phyloP scores from a whole-genome alignment of 2,113 vertebrate genomes.

The Leptobrachium leishanense region DNA sequence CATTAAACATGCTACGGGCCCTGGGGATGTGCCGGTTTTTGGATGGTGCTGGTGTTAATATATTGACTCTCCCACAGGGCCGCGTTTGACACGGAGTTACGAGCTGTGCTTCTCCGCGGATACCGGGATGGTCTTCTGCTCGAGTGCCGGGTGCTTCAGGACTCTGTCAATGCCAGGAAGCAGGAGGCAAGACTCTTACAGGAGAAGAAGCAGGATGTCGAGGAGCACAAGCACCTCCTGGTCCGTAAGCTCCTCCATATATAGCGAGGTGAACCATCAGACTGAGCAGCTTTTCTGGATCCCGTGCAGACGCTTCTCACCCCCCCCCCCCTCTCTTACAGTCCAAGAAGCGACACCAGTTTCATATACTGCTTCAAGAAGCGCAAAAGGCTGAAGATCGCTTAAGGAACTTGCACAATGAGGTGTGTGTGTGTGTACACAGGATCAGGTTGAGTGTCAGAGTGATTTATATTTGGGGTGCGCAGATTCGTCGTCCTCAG shows the following conservation, averaged over 20 bases:
- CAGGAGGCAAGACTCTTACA: conserved; percentile 68
- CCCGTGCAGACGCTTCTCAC: too few species aligned
- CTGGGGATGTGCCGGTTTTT: too few species aligned
- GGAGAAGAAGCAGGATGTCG: conserved; percentile 73
- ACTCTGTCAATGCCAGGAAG: conserved; percentile 59
- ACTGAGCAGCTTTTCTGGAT: too few species aligned
- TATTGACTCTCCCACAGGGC: conserved; percentile 58
- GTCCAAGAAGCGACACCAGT: conserved; percentile 70
- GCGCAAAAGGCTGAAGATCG: conserved; percentile 68
- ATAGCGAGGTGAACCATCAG: background rate
- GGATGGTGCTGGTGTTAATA: too few species aligned
- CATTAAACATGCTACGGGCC: too few species aligned
- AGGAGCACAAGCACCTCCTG: conserved; percentile 72
- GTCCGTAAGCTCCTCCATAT: conserved; percentile 54
- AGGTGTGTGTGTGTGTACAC: conserved; percentile 57
- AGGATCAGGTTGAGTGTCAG: too few species aligned
- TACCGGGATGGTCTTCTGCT: conserved; percentile 62
- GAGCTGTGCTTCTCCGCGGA: conserved; percentile 63
- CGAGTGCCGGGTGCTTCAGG: conserved; percentile 62
- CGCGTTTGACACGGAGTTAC: conserved; percentile 69
- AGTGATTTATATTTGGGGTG: too few species aligned
- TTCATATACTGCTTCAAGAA: conserved; percentile 70
- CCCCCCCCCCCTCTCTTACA: conserved; percentile 37
- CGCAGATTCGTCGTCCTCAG: too few species aligned
- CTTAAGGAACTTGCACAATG: conserved; percentile 58